Conservation (phyloP, 2,888 invertebrate genomes). For the Amorpha juglandis region DNA sequence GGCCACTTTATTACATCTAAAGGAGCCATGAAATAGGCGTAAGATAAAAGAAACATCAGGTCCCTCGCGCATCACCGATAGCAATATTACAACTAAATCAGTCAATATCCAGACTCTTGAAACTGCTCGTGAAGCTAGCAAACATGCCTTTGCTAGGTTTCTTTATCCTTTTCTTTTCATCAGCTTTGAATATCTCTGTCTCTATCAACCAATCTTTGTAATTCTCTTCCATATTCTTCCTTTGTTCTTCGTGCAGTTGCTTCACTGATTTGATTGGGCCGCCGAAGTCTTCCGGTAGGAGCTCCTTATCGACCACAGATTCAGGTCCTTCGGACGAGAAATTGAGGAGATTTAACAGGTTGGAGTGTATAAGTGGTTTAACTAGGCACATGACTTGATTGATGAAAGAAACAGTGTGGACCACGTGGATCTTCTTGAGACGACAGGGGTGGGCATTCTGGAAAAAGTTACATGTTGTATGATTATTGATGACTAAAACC, state of each 20-base stretch:
- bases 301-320: slow-evolving; percentile 72
- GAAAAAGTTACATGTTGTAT: slow-evolving; percentile 12
- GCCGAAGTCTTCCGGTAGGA: slow-evolving; percentile 84
- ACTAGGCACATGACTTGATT: slow-evolving; percentile 88
- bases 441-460: slow-evolving; percentile 88
- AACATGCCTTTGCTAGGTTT: slow-evolving; percentile 79
- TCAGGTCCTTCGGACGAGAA: slow-evolving; percentile 82
- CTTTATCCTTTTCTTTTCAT: slow-evolving; percentile 76
- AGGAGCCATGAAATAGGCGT: slow-evolving; percentile 14
- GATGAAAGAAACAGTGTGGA: slow-evolving; percentile 87
- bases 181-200: slow-evolving; percentile 81
- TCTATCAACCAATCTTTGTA: slow-evolving; percentile 87
- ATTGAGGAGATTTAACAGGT: slow-evolving; percentile 84
- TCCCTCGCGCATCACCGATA: slow-evolving; percentile 47
- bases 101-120: slow-evolving; percentile 79
- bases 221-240: slow-evolving; percentile 82
- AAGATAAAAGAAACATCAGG: slow-evolving; percentile 46
- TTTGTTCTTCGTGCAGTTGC: slow-evolving; percentile 82
- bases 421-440: slow-evolving; percentile 86
- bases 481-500: no score
- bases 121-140: slow-evolving; percentile 77
- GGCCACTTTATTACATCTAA: slow-evolving; percentile 9
- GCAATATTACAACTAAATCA: slow-evolving; percentile 46
- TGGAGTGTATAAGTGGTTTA: slow-evolving; percentile 86
- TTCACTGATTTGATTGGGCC: slow-evolving; percentile 82